Conservation (phyloP, 2,113 vertebrate genomes). For the Otolemur garnettii region DNA sequence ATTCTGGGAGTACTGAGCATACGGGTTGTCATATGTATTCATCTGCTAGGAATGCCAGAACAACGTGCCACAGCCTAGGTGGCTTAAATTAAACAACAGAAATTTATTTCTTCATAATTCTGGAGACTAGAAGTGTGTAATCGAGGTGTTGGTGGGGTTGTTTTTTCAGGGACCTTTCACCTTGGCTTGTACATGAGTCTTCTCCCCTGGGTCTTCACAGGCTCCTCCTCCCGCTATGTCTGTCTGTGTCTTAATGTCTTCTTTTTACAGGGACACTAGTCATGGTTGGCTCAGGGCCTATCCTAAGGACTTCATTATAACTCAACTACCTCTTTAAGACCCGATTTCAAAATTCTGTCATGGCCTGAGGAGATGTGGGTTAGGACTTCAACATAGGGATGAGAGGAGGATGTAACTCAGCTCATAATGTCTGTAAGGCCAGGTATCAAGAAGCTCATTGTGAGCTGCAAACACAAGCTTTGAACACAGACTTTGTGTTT, state of each 20-base stretch:
- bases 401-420: neutral
- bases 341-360: neutral
- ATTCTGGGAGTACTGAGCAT: neutral
- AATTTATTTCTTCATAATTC: neutral
- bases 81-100: neutral
- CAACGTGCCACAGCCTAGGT: neutral
- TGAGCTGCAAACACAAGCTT: neutral
- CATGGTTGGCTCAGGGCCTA: neutral
- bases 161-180: neutral
- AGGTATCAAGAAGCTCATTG: neutral
- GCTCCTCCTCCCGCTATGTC: neutral
- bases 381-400: neutral
- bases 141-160: neutral
- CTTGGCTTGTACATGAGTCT: neutral
- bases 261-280: neutral
- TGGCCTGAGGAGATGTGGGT: neutral
- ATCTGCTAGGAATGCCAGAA: neutral
- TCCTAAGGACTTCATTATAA: slow-evolving; percentile 9
- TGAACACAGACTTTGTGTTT: neutral
- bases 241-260: neutral
- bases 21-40: neutral
- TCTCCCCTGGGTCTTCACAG: neutral
- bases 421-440: neutral
- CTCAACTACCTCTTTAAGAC: neutral
- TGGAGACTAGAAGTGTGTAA: neutral